Percentiles rank a stretch among this genome's conserved stretches.
phyloP scores from a whole-genome alignment of 2,888 invertebrate species.

The Thymelicus acteon region DNA sequence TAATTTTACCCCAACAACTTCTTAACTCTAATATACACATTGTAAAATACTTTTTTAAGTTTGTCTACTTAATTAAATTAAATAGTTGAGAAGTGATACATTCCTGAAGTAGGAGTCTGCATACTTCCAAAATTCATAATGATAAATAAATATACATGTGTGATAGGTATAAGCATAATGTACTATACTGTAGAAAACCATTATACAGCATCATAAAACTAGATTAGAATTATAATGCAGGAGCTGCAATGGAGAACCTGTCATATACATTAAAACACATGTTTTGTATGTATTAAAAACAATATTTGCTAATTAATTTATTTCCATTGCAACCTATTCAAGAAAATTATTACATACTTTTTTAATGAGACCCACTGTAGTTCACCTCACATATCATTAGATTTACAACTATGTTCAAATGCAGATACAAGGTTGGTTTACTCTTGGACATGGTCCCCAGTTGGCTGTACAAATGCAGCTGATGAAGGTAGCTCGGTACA shows the following conservation, averaged over 20 bases:
- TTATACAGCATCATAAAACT: background rate
- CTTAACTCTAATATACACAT: background rate
- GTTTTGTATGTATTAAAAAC: no score
- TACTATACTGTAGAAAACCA: background rate
- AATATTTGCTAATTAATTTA: no score
- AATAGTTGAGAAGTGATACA: background rate
- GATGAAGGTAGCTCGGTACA: background rate
- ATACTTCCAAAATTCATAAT: no score
- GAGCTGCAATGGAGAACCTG: background rate
- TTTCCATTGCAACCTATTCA: no score
- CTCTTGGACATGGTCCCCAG: background rate
- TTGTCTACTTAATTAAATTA: background rate
- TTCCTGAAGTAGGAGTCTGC: background rate
- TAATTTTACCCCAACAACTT: conserved; percentile 4
- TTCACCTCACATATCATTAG: no score
- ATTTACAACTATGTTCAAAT: background rate
- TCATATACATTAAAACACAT: background rate
- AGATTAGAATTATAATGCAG: background rate
- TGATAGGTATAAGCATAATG: no score
- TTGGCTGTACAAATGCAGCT: background rate
- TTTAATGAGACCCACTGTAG: no score
- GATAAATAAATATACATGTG: no score
- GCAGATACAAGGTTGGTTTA: background rate
- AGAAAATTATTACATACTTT: no score
- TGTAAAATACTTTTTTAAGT: conserved; percentile 2